A percentile compares a stretch with the other conserved stretches of the same genome.
Evolutionary conservation across 2,888 invertebrate species (phyloP).

Genomic region (Bimastos eiseni): DNA sequence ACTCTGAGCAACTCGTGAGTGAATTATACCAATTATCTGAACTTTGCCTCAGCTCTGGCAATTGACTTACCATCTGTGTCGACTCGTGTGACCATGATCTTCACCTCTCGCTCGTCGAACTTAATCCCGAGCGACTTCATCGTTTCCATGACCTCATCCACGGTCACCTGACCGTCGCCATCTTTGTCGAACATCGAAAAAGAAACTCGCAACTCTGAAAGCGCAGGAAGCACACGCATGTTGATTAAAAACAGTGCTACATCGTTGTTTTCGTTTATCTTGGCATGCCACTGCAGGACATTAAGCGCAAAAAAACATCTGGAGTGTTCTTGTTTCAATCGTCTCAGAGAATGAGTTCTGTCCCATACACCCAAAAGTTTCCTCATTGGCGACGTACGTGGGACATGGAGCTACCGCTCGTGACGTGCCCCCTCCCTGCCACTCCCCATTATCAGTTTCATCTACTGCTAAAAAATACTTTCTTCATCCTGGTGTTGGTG

Average conservation of each 20-base stretch:
- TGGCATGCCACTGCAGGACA: background rate
- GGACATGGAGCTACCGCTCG: too few relatives aligned
- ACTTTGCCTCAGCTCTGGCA: background rate
- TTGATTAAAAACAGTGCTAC: too few relatives aligned
- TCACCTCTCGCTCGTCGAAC: conserved; percentile 37
- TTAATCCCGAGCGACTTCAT: conserved; percentile 43
- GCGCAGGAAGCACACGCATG: background rate
- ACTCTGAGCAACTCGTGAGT: too few relatives aligned
- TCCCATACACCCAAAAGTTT: too few relatives aligned
- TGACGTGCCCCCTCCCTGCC: too few relatives aligned
- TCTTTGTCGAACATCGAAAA: conserved; percentile 46
- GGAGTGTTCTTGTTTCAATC: too few relatives aligned
- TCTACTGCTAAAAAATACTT: too few relatives aligned
- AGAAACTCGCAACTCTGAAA: conserved; percentile 43
- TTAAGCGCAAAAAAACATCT: background rate
- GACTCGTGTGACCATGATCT: conserved; percentile 42
- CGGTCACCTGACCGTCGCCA: conserved; percentile 44
- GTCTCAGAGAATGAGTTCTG: too few relatives aligned
- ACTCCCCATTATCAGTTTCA: too few relatives aligned
- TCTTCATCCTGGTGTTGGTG: too few relatives aligned
- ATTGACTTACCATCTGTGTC: conserved; percentile 44
- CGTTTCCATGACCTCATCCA: conserved; percentile 40
- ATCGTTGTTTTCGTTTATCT: background rate
- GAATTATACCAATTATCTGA: too few relatives aligned
- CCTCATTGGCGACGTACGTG: too few relatives aligned